Evolutionary conservation across 2,113 vertebrate genomes (phyloP).

Genomic region (Camarhynchus parvulus): DNA sequence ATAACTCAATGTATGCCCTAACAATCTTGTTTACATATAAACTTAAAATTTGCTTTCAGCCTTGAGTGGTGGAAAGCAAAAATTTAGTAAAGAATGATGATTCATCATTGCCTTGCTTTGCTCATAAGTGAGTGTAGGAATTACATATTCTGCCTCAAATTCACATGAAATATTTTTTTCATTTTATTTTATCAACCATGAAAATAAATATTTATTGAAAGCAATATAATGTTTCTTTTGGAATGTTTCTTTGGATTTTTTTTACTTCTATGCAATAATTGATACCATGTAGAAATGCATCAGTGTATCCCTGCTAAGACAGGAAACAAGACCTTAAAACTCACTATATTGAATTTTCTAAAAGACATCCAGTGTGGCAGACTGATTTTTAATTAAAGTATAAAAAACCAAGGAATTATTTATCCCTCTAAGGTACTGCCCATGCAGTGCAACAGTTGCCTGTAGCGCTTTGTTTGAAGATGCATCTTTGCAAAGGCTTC

Average conservation of each 20-base stretch:
- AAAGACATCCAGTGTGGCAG: background rate
- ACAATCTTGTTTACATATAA: background rate
- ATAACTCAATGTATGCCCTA: background rate
- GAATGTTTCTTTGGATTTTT: background rate
- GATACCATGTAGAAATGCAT: background rate
- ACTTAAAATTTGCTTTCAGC: background rate
- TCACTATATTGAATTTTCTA: background rate
- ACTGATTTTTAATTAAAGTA: background rate
- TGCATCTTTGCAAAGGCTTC: background rate
- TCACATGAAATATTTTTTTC: background rate
- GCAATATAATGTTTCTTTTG: background rate
- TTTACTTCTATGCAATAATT: background rate
- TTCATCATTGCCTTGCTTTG: background rate
- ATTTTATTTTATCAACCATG: background rate
- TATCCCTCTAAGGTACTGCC: background rate
- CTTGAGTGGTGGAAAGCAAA: background rate
- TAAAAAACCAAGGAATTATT: background rate
- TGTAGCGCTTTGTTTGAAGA: background rate
- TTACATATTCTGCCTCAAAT: background rate
- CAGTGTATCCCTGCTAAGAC: background rate
- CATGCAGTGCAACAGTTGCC: background rate
- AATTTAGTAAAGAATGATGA: background rate
- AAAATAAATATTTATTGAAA: background rate
- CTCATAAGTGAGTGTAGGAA: background rate
- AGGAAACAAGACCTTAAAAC: background rate